Percentiles rank a stretch among this genome's conserved stretches.
phyloP scores from a whole-genome alignment of 2,797 vertebrate species.

The Gastrophryne carolinensis region DNA sequence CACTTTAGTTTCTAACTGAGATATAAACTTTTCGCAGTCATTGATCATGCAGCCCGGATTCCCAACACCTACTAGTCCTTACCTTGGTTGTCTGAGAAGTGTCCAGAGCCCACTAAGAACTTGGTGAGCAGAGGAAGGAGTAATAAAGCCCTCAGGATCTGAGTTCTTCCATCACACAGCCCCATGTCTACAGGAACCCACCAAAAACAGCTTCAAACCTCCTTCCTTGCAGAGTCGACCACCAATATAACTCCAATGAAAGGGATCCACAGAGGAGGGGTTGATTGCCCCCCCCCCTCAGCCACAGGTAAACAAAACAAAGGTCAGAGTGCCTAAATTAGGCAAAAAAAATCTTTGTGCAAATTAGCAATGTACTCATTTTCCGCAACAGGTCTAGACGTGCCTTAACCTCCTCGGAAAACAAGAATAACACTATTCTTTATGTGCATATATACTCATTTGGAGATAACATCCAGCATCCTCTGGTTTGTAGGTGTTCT shows the following conservation, averaged over 20 bases:
- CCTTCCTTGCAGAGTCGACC: background rate
- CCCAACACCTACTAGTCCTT: background rate
- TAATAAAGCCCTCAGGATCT: constrained; percentile 8
- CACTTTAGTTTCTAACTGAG: no score
- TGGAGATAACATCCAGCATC: background rate
- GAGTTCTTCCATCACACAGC: constrained; percentile 23
- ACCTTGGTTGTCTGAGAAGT: constrained; percentile 48
- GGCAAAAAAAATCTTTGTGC: background rate
- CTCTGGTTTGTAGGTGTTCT: background rate
- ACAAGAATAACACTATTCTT: background rate
- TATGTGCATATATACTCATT: background rate
- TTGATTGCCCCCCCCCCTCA: background rate
- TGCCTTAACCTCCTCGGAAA: background rate
- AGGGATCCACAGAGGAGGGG: constrained; percentile 23
- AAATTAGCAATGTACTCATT: background rate
- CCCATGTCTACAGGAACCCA: constrained; percentile 34
- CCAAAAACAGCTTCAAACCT: constrained; percentile 13
- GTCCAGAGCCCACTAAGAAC: constrained; percentile 23
- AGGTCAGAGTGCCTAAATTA: background rate
- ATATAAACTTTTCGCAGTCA: no score
- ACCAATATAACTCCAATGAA: background rate
- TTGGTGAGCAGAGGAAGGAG: constrained; percentile 8
- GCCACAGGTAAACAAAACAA: background rate
- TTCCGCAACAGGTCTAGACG: background rate
- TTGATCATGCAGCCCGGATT: no score